phyloP scores from a whole-genome alignment of 2,888 invertebrate species.

The Tryphoninae sp. region DNA sequence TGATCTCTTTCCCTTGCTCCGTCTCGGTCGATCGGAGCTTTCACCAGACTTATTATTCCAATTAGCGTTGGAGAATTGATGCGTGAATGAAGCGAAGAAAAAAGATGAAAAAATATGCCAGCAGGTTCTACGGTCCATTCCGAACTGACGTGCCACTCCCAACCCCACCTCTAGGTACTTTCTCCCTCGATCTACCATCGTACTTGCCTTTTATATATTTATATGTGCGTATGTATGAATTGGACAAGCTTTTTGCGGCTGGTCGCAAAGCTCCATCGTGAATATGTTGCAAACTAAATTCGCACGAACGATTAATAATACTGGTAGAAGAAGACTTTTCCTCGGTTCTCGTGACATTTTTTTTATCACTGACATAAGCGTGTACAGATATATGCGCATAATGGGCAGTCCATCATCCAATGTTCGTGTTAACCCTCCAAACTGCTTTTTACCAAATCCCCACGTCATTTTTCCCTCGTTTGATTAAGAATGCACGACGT shows the following conservation, averaged over 20 bases:
- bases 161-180: conserved; percentile 32
- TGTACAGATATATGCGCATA: not conserved
- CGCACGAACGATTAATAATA: conserved; percentile 69
- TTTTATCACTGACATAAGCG: not conserved
- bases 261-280: conserved; percentile 39
- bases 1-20: conserved; percentile 31
- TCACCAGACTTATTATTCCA: conserved; percentile 65
- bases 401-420: not conserved
- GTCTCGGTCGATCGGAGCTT: conserved; percentile 54
- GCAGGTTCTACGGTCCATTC: conserved; percentile 20
- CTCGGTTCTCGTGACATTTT: conserved; percentile 6
- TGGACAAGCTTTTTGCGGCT: conserved; percentile 34
- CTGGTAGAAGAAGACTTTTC: conserved; percentile 42
- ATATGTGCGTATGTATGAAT: not conserved
- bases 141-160: conserved; percentile 43
- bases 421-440: not conserved
- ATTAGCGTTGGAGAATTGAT: conserved; percentile 67
- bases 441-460: not conserved
- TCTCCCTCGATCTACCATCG: conserved; percentile 13
- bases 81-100: conserved; percentile 54
- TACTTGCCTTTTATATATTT: not conserved
- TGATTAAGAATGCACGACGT: too few relatives aligned
- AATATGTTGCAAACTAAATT: conserved; percentile 65
- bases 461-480: too few relatives aligned
- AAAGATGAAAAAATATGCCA: conserved; percentile 38